Base-by-base conservation (phyloP, 2,888 invertebrate species). In the Hydrotaea diabolus region DNA sequence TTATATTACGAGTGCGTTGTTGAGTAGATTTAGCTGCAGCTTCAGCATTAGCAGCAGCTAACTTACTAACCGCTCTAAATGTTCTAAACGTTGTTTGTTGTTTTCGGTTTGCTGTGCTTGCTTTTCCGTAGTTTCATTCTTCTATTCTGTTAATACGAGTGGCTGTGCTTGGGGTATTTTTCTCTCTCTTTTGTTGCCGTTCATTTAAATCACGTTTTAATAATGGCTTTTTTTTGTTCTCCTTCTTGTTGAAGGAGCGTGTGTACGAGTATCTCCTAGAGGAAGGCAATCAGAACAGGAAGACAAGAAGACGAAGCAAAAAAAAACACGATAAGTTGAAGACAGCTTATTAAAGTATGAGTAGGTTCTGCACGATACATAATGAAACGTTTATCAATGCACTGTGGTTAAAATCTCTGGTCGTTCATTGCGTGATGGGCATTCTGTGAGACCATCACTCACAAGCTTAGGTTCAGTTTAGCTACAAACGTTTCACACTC, bases 1-100 rank as follows among this genome's bases (percentile, higher is more conserved):
- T 84, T 80, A 64, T 21, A 64, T 64, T 62, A 64, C 21, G 36
- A 71, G 76, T 71, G 53, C 64, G 77, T 75, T 43, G 75, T 78
- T 78, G 57, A 80, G 74, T 76, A 74, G 71, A 77, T 83, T 83
- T 46, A 39, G 71, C 43, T n/a, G 46, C 1, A 23, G 23, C 21
- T 23, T 17, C 36, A 43, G 39, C 31, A 21, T 36, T 77, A 46
- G 72, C 46, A 31, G 2, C 31, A 46, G 72, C 46, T 72, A 55
- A 72, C 59, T 59, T 49, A 39, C 69, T 78, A 79, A 82, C 75
- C 62, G 78, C 36, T 66, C 17, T 21, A 43, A 49, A 49, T 49
- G 49, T 43, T 43, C 9, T 43, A 13, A 13, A 15, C 43, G 13
- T 4, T 15, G 15, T 15, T 49, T 46, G 21, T 46, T 69, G 21